phyloP scores from a whole-genome alignment of 1,140 invertebrate species.

The Temnothorax nylanderi region DNA sequence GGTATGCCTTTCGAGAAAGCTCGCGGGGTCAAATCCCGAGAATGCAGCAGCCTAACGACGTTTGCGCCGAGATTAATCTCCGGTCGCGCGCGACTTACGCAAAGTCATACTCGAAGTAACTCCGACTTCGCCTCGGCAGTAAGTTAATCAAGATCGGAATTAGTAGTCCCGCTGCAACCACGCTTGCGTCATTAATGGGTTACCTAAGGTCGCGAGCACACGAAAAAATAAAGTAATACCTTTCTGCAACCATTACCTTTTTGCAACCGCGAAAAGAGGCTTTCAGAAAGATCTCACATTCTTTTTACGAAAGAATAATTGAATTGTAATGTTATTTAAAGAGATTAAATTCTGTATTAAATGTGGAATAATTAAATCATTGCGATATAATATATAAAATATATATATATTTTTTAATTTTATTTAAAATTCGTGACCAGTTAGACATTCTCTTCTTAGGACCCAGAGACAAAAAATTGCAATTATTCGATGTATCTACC shows the following conservation, averaged over 20 bases:
- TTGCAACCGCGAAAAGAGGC: background rate
- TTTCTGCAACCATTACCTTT: background rate
- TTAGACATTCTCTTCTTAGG: background rate
- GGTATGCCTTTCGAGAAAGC: background rate
- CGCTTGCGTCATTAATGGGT: slow-evolving; percentile 35
- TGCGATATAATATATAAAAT: background rate
- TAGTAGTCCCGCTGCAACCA: slow-evolving; percentile 31
- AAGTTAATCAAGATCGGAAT: slow-evolving; percentile 58
- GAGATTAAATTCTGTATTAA: background rate
- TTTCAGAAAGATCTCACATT: background rate
- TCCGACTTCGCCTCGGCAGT: slow-evolving; percentile 26
- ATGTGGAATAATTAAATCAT: background rate
- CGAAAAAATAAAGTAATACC: slow-evolving; percentile 19
- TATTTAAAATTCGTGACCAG: background rate
- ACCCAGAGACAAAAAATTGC: background rate
- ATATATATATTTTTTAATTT: background rate
- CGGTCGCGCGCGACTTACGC: slow-evolving; percentile 51
- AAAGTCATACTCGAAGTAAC: slow-evolving; percentile 57
- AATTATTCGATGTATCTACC: background rate
- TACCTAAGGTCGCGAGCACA: background rate
- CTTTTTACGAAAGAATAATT: background rate
- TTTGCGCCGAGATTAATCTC: slow-evolving; percentile 55
- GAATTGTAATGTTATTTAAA: background rate
- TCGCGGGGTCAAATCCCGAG: background rate
- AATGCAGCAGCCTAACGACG: slow-evolving; percentile 39